These are phyloP conservation scores for Tenodera sinensis DNA, from an alignment of 2,888 invertebrate genomes.

Conservation along the genomic window DNA sequence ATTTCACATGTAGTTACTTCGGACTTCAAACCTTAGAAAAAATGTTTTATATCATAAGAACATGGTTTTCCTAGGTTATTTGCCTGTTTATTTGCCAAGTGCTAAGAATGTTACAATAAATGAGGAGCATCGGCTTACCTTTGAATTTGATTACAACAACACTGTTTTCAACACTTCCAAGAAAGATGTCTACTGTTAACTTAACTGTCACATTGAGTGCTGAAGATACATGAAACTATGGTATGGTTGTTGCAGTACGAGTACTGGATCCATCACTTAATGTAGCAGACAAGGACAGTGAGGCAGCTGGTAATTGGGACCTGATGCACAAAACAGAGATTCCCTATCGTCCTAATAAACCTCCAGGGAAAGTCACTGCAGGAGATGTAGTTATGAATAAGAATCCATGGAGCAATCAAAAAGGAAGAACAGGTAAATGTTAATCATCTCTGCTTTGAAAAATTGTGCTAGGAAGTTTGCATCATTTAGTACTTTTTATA, in stretches of 20 bases:
- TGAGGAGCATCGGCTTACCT: too few relatives aligned
- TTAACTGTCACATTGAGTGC: not conserved
- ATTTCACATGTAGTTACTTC: not conserved
- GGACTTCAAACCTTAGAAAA: too few relatives aligned
- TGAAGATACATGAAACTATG: not conserved
- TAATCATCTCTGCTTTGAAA: not conserved
- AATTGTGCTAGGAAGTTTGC: too few relatives aligned
- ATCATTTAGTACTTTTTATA: too few relatives aligned
- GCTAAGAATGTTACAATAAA: too few relatives aligned
- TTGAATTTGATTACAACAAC: too few relatives aligned
- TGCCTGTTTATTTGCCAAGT: too few relatives aligned
- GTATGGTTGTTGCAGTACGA: conserved; percentile 1
- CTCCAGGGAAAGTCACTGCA: not conserved
- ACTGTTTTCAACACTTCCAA: too few relatives aligned
- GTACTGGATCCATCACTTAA: not conserved
- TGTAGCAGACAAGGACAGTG: not conserved
- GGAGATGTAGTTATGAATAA: not conserved
- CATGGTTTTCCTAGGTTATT: too few relatives aligned
- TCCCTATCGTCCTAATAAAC: too few relatives aligned
- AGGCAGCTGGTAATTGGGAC: not conserved
- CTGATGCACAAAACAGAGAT: not conserved
- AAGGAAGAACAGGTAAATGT: not conserved
- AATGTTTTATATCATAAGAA: too few relatives aligned
- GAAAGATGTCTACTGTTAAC: too few relatives aligned
- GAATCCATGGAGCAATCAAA: not conserved